phyloP scores from a whole-genome alignment of 2,797 vertebrate species.

The Dermochelys coriacea region DNA sequence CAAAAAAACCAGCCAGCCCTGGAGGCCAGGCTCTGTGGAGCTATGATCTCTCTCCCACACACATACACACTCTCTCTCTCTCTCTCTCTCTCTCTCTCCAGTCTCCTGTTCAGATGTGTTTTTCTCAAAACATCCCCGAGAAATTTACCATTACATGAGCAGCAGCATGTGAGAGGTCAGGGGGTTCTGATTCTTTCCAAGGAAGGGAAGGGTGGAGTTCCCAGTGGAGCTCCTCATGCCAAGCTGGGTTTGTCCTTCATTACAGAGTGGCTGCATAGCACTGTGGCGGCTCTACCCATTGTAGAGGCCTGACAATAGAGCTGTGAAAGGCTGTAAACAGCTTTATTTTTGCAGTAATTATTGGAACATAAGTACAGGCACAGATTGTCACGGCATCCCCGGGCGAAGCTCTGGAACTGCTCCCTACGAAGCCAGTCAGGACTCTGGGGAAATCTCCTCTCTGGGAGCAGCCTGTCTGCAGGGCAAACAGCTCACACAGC shows the following conservation, averaged over 20 bases:
- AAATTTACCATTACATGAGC: not conserved
- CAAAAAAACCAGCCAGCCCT: not conserved
- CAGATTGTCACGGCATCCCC: too few species aligned
- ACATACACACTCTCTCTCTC: too few species aligned
- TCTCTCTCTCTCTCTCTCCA: too few species aligned
- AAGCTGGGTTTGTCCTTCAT: not conserved
- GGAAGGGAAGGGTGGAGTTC: not conserved
- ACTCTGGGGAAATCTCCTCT: too few species aligned
- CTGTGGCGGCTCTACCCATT: too few species aligned
- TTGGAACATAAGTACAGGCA: not conserved
- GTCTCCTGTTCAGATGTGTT: not conserved
- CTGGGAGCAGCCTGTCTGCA: too few species aligned
- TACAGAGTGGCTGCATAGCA: not conserved
- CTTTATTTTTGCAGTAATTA: not conserved
- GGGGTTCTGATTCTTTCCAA: not conserved
- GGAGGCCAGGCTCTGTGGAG: too few species aligned
- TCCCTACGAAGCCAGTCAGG: too few species aligned
- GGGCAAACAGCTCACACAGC: too few species aligned
- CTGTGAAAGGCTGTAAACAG: not conserved
- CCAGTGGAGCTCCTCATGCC: not conserved
- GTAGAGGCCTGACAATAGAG: not conserved
- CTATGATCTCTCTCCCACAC: too few species aligned
- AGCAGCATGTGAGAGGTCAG: not conserved
- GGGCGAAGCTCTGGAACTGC: too few species aligned
- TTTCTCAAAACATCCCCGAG: not conserved